Evolutionary conservation across 2,797 vertebrate genomes (phyloP).

Genomic region (Glyptemys insculpta): DNA sequence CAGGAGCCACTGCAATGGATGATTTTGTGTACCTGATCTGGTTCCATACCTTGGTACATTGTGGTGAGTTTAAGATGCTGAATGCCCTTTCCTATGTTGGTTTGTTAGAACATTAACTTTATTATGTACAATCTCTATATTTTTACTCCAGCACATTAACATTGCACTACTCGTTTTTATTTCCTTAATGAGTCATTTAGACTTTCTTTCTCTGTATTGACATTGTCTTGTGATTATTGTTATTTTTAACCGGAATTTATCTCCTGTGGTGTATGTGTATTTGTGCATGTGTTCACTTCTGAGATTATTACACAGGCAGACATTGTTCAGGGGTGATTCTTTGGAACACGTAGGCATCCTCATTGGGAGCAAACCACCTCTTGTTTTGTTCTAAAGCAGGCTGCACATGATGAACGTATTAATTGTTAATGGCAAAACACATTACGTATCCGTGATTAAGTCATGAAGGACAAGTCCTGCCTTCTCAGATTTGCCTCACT

Average conservation of each 20-base stretch:
- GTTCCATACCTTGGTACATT: not conserved
- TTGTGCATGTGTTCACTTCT: not conserved
- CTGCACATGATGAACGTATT: not conserved
- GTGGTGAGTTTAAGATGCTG: not conserved
- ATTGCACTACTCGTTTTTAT: constrained; percentile 1
- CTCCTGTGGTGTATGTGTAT: not conserved
- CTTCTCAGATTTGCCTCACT: constrained; percentile 31
- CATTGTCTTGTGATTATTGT: not conserved
- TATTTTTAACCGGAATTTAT: constrained; percentile 15
- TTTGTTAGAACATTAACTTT: not conserved
- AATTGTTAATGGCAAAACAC: not conserved
- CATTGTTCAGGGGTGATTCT: not conserved
- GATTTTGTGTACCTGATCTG: not conserved
- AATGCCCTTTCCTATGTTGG: not conserved
- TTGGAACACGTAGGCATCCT: not conserved
- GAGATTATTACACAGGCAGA: not conserved
- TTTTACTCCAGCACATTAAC: constrained; percentile 32
- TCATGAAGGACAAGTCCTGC: not conserved
- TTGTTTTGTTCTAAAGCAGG: constrained; percentile 1
- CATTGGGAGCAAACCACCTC: not conserved
- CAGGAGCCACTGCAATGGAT: constrained; percentile 8
- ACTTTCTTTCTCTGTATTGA: constrained; percentile 11
- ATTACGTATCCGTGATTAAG: constrained; percentile 12
- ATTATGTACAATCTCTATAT: constrained; percentile 35
- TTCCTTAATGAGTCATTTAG: constrained; percentile 37